These are phyloP conservation scores for Drosophila ezoana DNA, from an alignment of 2,888 invertebrate species.

Conservation along the genomic window DNA sequence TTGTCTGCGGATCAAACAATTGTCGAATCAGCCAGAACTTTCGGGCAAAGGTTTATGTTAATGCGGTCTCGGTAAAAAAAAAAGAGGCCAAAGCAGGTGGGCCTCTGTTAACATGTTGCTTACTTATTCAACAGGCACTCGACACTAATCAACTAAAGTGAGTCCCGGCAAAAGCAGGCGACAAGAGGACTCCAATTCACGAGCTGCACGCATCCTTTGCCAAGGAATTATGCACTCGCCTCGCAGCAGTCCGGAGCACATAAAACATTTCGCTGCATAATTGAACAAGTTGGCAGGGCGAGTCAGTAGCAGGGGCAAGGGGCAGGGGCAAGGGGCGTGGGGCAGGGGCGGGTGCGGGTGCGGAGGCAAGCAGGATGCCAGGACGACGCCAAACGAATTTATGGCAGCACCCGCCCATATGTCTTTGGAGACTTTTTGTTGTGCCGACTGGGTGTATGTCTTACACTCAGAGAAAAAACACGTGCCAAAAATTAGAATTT, in stretches of 20 bases:
- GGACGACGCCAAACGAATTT: conserved; percentile 63
- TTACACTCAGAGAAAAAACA: conserved; percentile 4
- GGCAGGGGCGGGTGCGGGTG: conserved; percentile 5
- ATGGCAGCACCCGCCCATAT: conserved; percentile 71
- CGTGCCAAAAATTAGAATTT: too few relatives aligned
- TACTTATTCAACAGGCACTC: conserved; percentile 72
- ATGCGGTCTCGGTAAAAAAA: conserved; percentile 24
- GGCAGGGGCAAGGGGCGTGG: not conserved
- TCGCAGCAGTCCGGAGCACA: conserved; percentile 38
- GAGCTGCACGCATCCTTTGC: conserved; percentile 58
- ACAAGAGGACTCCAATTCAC: conserved; percentile 17
- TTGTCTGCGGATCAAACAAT: conserved; percentile 68
- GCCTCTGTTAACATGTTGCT: conserved; percentile 56
- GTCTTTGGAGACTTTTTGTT: conserved; percentile 74
- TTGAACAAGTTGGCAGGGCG: conserved; percentile 73
- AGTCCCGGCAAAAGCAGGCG: conserved; percentile 35
- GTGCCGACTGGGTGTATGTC: not conserved
- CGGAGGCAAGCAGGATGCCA: conserved; percentile 30
- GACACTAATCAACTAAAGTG: conserved; percentile 78
- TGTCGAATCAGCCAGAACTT: conserved; percentile 30
- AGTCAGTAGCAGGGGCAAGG: too few relatives aligned
- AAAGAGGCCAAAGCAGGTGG: conserved; percentile 37
- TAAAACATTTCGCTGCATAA: conserved; percentile 83
- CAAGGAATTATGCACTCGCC: conserved; percentile 69
- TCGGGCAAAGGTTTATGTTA: conserved; percentile 52